phyloP scores from a whole-genome alignment of 2,888 invertebrate genomes.

The Ophion ellenae region DNA sequence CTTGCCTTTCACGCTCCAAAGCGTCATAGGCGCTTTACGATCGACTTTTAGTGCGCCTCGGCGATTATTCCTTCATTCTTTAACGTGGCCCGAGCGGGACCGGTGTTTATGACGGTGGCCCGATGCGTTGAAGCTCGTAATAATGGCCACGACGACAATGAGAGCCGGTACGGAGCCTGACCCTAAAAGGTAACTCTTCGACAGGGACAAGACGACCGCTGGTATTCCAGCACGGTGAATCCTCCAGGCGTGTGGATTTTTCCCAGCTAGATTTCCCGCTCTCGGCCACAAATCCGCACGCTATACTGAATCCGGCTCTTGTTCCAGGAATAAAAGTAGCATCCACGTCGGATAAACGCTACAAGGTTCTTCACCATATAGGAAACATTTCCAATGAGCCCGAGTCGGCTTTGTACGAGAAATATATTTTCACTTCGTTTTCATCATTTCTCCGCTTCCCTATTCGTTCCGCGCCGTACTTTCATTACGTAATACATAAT shows the following conservation, averaged over 20 bases:
- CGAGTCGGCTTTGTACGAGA: slow-evolving; percentile 31
- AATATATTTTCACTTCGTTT: slow-evolving; percentile 30
- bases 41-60: slow-evolving; percentile 56
- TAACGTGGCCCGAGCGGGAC: slow-evolving; percentile 29
- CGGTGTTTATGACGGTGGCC: slow-evolving; percentile 56
- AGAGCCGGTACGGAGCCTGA: slow-evolving; percentile 14
- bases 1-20: background rate
- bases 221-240: slow-evolving; percentile 27
- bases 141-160: slow-evolving; percentile 58
- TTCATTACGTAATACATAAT: slow-evolving; percentile 44
- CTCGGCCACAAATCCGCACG: slow-evolving; percentile 25
- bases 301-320: slow-evolving; percentile 20
- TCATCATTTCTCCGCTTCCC: slow-evolving; percentile 14
- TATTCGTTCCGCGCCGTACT: background rate
- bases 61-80: slow-evolving; percentile 63
- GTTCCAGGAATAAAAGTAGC: slow-evolving; percentile 24
- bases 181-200: slow-evolving; percentile 56
- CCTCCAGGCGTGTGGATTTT: slow-evolving; percentile 22
- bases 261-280: slow-evolving; percentile 15
- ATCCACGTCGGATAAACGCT: slow-evolving; percentile 39
- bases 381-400: slow-evolving; percentile 42
- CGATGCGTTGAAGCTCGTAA: slow-evolving; percentile 54
- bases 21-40: slow-evolving; percentile 53
- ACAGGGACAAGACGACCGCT: slow-evolving; percentile 38
- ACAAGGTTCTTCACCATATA: slow-evolving; percentile 38